Evolutionary conservation across 2,113 vertebrate genomes (phyloP).

Genomic region (Chunga burmeisteri): DNA sequence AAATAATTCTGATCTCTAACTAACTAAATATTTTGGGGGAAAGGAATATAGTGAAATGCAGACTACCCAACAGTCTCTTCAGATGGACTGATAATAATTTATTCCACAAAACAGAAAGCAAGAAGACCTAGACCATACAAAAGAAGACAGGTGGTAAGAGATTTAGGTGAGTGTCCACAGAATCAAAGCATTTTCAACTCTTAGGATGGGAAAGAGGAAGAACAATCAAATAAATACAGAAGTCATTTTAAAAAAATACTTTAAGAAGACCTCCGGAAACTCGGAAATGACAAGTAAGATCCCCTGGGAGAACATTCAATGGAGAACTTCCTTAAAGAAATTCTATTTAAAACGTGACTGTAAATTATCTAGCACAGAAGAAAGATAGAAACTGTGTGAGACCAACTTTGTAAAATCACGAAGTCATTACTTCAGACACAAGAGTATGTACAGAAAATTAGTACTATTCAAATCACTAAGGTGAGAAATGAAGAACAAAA

Average conservation of each 20-base stretch:
- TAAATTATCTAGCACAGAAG: background rate
- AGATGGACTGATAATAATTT: background rate
- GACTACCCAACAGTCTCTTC: background rate
- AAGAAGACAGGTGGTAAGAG: background rate
- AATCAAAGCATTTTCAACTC: background rate
- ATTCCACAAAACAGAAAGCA: background rate
- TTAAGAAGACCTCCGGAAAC: background rate
- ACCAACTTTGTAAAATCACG: background rate
- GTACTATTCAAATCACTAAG: background rate
- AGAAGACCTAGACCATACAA: background rate
- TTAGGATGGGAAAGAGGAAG: background rate
- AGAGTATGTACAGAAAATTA: background rate
- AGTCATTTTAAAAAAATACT: background rate
- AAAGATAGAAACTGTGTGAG: background rate
- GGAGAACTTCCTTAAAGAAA: background rate
- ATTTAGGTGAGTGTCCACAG: background rate
- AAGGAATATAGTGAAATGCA: background rate
- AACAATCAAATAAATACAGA: background rate
- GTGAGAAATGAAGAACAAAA: background rate
- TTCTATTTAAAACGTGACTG: background rate
- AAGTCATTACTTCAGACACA: background rate
- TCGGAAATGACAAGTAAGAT: background rate
- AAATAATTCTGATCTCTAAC: background rate
- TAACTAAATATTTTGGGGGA: fast-evolving
- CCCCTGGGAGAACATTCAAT: background rate